Base-by-base conservation (phyloP, 2,113 vertebrate species). In the Tychaedon coryphoeus region DNA sequence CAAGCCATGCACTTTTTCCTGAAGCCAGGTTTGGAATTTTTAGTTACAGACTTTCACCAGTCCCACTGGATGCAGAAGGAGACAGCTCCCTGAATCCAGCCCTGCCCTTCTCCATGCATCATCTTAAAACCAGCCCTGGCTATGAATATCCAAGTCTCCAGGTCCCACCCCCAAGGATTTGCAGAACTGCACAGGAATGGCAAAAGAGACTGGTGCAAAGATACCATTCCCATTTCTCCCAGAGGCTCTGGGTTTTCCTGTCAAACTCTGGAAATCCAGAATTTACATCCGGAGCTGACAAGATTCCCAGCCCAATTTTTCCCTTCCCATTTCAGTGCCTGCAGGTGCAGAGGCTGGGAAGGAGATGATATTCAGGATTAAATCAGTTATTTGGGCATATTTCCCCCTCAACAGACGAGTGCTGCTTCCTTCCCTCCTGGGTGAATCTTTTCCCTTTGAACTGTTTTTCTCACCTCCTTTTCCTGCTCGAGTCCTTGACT, bases 1-100 rank as follows among this genome's bases (percentile, higher is more conserved):
- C 8, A 79, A 88, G 23, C 53, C 23, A 8, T 3, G 8, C 42
- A 24, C 6, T 77, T 61, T 61, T 72, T 87, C 22, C 69, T 48
- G 31, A 45, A 57, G 36, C 12, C 22, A 11, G 11, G n/a, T 70
- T 62, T 50, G 38, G 28, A 33, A 12, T 50, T 89, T 65, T 42
- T 25, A 3, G 8, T 58, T 33, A 8, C 61, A 56, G 45, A n/a
- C 16, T n/a, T 86, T 56, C 4, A 0, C 13, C 48, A 56, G 24
- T n/a, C 28, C 22, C 2, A 1, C 34, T 36, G 12, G 22, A 25
- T 22, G 14, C 50, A 54, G 26, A 19, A 73, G n/a, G 65, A 81
- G 25, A 48, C 23, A 57, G 8, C 0, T 1, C 2, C 12, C 16
- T 1, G 3, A 6, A 24, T 18, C 34, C 57, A 81, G 57, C 24